Base-by-base conservation (phyloP, 2,113 vertebrate genomes). In the Peromyscus californicus region DNA sequence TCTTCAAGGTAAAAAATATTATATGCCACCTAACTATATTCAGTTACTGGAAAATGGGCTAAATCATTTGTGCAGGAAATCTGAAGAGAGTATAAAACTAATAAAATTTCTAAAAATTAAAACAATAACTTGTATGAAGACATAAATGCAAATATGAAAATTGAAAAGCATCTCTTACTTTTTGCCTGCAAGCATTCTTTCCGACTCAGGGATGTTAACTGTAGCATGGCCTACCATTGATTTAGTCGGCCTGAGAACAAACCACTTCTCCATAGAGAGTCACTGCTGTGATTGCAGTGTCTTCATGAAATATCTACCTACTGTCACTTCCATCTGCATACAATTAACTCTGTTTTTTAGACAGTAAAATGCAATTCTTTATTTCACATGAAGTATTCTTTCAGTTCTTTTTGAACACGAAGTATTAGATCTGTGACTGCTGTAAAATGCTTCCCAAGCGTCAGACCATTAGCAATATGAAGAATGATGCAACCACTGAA, bases 91-190 rank as follows among this genome's bases (percentile, higher is more conserved):
- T 39, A 88, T 83, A 36, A 94, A 95, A 13, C 67, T 79, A 84
- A 83, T 42, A 48, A 90, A 70, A n/a, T 54, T 88, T 91, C 39
- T 1, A 54, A 95, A 48, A 94, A 87, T 69, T 92, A 95, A 95
- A 67, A 89, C 92, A 54, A 86, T 84, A 86, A 78, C 1, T 22
- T 95, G 42, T 48, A 31, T 26, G 70, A 48, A 88, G 78, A 94
- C 3, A 70, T 33, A 61, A 79, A 80, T 39, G 0, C 45, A 70
- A 90, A 93, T 69, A 2, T 54, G 80, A 75, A 80, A 76, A 87
- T 36, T 65, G 85, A 93, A 93, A 86, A 48, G 24, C 2, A 51
- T 45, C 26, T 22, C 78, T 10, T 65, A 24, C 31, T 86, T 75
- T 69, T 90, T 87, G 22, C 7, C 6, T 16, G 57, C 24, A 61